A percentile compares a stretch with the other conserved stretches of the same genome.
Conservation (phyloP, 2,797 vertebrate genomes). For the Megaceryle alcyon region DNA sequence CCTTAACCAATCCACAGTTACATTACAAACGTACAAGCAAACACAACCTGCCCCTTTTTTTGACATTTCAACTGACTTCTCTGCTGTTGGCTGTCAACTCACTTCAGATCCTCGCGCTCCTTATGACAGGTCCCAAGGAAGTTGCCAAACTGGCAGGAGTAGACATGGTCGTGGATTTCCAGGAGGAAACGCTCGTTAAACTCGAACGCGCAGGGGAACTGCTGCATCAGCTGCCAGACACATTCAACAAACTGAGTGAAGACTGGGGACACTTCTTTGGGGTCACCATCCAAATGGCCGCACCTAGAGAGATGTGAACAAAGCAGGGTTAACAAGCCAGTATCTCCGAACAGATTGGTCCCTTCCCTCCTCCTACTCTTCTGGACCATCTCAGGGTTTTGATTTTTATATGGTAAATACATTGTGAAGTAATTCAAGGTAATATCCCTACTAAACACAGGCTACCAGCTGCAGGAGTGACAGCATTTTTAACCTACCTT, state of each 20-base stretch:
- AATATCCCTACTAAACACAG: neutral
- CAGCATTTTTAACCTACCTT: neutral
- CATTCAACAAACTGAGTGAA: slow-evolving; percentile 87
- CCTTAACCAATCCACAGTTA: neutral
- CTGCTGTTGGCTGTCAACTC: neutral
- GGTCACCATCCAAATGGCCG: slow-evolving; percentile 83
- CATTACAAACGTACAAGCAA: neutral
- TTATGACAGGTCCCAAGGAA: slow-evolving; percentile 86
- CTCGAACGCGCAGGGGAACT: slow-evolving; percentile 84
- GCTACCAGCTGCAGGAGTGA: neutral
- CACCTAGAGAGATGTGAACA: slow-evolving; percentile 71
- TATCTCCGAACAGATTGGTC: accelerated
- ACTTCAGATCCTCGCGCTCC: slow-evolving; percentile 82
- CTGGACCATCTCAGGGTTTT: neutral
- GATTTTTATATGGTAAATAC: neutral
- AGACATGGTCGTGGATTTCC: slow-evolving; percentile 84
- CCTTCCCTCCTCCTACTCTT: neutral
- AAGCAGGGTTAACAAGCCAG: neutral
- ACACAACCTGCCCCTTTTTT: neutral
- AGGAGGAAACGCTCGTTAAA: slow-evolving; percentile 83
- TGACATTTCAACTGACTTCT: neutral
- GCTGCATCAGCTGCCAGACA: slow-evolving; percentile 86
- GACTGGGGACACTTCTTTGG: slow-evolving; percentile 84
- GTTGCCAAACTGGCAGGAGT: slow-evolving; percentile 86
- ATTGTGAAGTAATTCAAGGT: neutral